These are phyloP conservation scores for Muschampia plurimacula DNA, from an alignment of 2,888 invertebrate species.

Conservation along the genomic window DNA sequence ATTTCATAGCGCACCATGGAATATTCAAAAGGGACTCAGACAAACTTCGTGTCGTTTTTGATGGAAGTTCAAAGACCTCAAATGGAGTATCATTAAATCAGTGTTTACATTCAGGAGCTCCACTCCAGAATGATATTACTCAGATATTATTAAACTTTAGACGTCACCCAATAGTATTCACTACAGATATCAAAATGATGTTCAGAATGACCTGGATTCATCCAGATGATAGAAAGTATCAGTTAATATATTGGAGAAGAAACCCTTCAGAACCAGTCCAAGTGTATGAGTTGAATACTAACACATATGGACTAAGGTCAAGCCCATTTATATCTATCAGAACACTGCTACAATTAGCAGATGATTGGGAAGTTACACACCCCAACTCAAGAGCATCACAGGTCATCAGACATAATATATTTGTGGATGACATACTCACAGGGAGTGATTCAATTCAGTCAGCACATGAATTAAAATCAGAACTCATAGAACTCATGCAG, in stretches of 20 bases:
- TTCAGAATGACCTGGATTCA: constrained; percentile 32
- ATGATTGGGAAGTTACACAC: constrained; percentile 14
- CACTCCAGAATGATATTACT: constrained; percentile 33
- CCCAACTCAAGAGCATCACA: neutral
- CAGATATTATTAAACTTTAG: constrained; percentile 35
- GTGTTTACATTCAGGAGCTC: constrained; percentile 33
- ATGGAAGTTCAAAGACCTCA: constrained; percentile 31
- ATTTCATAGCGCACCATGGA: constrained; percentile 13
- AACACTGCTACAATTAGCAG: constrained; percentile 2
- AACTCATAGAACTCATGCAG: constrained; percentile 10
- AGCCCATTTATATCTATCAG: constrained; percentile 14
- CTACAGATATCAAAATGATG: constrained; percentile 35
- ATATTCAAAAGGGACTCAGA: constrained; percentile 19
- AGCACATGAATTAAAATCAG: neutral
- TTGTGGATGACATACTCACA: constrained; percentile 14
- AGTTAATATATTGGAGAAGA: constrained; percentile 28
- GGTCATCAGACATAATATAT: neutral
- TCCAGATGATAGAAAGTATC: constrained; percentile 31
- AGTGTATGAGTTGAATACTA: constrained; percentile 8
- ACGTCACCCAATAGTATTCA: constrained; percentile 33
- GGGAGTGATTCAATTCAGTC: neutral
- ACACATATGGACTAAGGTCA: constrained; percentile 18
- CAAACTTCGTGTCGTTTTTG: constrained; percentile 38
- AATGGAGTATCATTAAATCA: constrained; percentile 35
- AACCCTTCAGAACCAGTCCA: constrained; percentile 11